Conservation (phyloP, 2,797 vertebrate species). For the Argentina silus region DNA sequence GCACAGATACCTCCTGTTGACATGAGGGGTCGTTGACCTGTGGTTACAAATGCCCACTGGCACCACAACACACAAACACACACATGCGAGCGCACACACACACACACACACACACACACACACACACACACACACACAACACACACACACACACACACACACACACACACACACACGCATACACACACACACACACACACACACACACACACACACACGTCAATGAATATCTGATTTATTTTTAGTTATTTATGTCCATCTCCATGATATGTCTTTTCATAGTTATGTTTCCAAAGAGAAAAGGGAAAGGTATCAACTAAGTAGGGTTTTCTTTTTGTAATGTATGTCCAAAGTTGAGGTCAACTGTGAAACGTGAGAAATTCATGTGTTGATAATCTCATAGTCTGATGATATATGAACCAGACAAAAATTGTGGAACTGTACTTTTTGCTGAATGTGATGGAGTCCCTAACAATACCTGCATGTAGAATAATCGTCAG, state of each 20-base stretch:
- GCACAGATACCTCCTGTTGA: constrained; percentile 39
- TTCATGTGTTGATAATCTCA: too few relatives aligned
- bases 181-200: constrained; percentile 8
- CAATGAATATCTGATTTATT: too few relatives aligned
- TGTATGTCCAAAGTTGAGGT: too few relatives aligned
- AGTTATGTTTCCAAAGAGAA: too few relatives aligned
- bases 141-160: background rate
- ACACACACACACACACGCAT: background rate
- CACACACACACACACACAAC: constrained; percentile 1
- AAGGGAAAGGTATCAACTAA: too few relatives aligned
- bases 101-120: constrained; percentile 5
- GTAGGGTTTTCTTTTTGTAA: too few relatives aligned
- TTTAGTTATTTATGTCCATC: too few relatives aligned
- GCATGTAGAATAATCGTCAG: constrained; percentile 75
- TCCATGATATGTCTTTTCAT: too few relatives aligned
- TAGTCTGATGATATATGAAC: too few relatives aligned
- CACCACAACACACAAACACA: background rate
- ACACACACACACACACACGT: background rate
- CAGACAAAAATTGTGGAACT: too few relatives aligned
- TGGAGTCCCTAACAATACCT: constrained; percentile 67
- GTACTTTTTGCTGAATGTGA: constrained; percentile 28
- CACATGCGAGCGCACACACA: background rate
- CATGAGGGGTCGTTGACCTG: constrained; percentile 62
- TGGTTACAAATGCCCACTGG: constrained; percentile 18
- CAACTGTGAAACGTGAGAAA: too few relatives aligned